Base-by-base conservation (phyloP, 2,113 vertebrate species). In the Atlantisia rogersi region DNA sequence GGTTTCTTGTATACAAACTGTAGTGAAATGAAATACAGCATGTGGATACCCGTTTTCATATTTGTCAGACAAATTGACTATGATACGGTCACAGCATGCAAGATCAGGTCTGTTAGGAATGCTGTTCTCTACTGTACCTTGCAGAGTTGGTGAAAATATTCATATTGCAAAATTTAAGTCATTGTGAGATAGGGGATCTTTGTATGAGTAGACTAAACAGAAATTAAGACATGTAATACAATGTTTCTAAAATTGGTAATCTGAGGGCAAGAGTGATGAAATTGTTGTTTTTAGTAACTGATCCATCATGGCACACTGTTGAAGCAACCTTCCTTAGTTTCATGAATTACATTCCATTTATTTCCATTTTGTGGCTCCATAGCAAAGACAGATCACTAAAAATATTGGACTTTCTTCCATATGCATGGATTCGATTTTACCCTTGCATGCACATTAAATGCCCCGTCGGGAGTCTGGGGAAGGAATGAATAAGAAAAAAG, bases 301-400 rank as follows among this genome's bases (percentile, higher is more conserved):
- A 94, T 77, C 37, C 75, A 70, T 78, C 42, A 32, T 67, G 14
- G 18, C 28, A 75, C 32, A 56, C 4, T 83, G 67, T 22, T 71
- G 75, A 94, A 88, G 26, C 31, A 88, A 67, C 64, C 84, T 93
- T 65, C 40, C 58, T 42, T 32, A 28, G 15, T 70, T 93, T 60
- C 60, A 22, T 75, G 83, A 78, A 78, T 84, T 62, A 81, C 48
- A 37, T 26, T 24, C 46, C 4, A 11, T 79, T 92, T 91, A 69
- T 65, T 86, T 86, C 80, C 83, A 93, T 87, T 79, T 86, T 86
- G 56, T 65, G 44, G 24, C 64, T 88, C 67, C 56, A 32, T 58
- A 96, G 83, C 68, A 75, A 88, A 86, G 64, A 88, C 18, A 67
- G 42, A 90, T 78, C 81, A 75, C 68, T 52, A 37, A 90, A 90